Base-by-base conservation (phyloP, 2,797 vertebrate genomes). In the Lepilemur septentrionalis region DNA sequence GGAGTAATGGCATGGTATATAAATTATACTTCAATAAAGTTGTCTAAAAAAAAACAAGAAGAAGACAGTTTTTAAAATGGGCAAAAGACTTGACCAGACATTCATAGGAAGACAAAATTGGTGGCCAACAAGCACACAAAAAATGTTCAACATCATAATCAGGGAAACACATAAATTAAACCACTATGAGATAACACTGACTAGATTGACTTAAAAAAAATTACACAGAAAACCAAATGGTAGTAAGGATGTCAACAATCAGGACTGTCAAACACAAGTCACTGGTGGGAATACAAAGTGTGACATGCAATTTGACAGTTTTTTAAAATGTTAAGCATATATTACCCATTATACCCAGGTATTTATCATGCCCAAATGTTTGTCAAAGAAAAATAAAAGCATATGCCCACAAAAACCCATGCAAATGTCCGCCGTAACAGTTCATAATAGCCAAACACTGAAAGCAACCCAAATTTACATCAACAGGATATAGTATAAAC, bases 321-420 rank as follows among this genome's bases (percentile, higher is more conserved):
- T 95, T 65, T 90, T 84, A 52, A 76, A 59, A 90, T 48, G 25
- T 35, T 92, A 70, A 90, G 38, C 23, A 13, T 93, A 32, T 2
- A 23, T 72, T 48, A n/a, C 28, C 38, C 13, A 25, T 67, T n/a
- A 32, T 70, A 2, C 35, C 35, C 30, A 38, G 22, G 15, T 84
- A 78, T 59, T 84, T 82, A 79, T 93, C 72, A 89, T 57, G 48
- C 38, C 23, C 43, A 90, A 11, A 28, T 75, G 61, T 89, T 79
- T 79, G 75, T 82, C 80, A 81, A 81, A 94, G 76, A 95, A 38
- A 91, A 84, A 88, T 78, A 18, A 96, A 93, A 91, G 13, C 72
- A 82, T 65, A 87, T 94, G 18, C 65, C 35, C 22, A 48, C 84
- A 76, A 87, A 88, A 87, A 76, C 43, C 88, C 50, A 48, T 95